Base-by-base conservation (phyloP, 2,888 invertebrate species). In the Adineta ricciae region DNA sequence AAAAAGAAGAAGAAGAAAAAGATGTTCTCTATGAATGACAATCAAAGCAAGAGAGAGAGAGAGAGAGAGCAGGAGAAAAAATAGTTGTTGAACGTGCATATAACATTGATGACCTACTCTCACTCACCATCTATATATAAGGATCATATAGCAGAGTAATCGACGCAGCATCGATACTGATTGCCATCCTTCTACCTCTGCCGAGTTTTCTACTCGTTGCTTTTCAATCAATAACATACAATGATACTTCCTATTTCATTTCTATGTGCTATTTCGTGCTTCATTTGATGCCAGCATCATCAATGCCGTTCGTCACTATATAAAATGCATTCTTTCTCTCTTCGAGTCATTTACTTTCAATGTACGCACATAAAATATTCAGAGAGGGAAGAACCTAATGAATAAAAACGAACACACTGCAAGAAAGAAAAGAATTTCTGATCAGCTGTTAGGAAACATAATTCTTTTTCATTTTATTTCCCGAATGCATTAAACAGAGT, bases 21-120 rank as follows among this genome's bases (percentile, higher is more conserved):
- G 64, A 64, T 64, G 64, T 32, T 64, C 64, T 64, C 64, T 64
- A 64, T 64, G 19, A 64, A 64, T 64, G 64, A 64, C 64, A 64
- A 64, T 4, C 27, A 32, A 32, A 64, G 32, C 16, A 32, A 64
- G 19, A 52, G 50, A 64, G 32, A 64, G 64, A 64, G n/a, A n/a
- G n/a, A n/a, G n/a, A n/a, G n/a, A 32, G 19, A 64, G 32, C 16
- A 32, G 32, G 19, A 52, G 50, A 64, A 19, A 64, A 27, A 64
- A 64, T 64, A 32, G 64, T 64, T 64, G 64, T 64, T 64, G 64
- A 64, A 32, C 64, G 4, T 64, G 64, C 64, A 32, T 64, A 64
- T 32, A 16, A 64, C 27, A 64, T 32, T 64, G 64, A 64, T 64
- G 64, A 64, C 64, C 64, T 32, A 64, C 32, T 32, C 64, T 36